Percentiles rank a stretch among this genome's conserved stretches.
phyloP scores from a whole-genome alignment of 2,888 invertebrate genomes.

The Meiosimyza decipiens region DNA sequence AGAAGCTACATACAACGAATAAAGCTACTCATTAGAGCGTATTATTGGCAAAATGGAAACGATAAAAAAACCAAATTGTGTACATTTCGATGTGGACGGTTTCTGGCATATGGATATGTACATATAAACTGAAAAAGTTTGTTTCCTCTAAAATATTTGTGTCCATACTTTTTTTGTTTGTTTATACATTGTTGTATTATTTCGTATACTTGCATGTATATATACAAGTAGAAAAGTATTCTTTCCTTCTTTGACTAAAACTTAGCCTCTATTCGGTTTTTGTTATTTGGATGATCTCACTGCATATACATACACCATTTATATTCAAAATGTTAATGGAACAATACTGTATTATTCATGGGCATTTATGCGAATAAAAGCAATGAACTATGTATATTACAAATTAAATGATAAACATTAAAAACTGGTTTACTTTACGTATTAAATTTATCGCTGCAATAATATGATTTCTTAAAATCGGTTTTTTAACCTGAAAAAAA shows the following conservation, averaged over 20 bases:
- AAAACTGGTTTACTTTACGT: too few relatives aligned
- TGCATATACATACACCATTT: neutral
- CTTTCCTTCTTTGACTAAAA: neutral
- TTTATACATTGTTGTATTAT: neutral
- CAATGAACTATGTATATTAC: too few relatives aligned
- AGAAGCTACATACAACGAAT: neutral
- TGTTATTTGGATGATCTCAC: slow-evolving; percentile 9
- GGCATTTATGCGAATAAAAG: too few relatives aligned
- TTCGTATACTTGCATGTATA: neutral
- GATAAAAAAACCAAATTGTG: too few relatives aligned
- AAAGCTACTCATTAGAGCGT: neutral
- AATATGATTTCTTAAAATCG: too few relatives aligned
- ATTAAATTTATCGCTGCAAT: too few relatives aligned
- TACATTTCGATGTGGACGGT: too few relatives aligned
- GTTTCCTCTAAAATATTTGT: neutral
- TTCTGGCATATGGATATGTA: neutral
- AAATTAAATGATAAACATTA: too few relatives aligned
- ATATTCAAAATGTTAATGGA: too few relatives aligned
- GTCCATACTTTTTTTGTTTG: neutral
- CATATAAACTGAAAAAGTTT: neutral
- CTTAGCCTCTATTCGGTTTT: neutral
- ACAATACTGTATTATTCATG: too few relatives aligned
- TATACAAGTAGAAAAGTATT: neutral
- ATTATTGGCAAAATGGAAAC: too few relatives aligned
- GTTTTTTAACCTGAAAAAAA: too few relatives aligned